A percentile compares a stretch with the other conserved stretches of the same genome.
Conservation (phyloP, 2,797 vertebrate genomes). For the Phalloptychus januarius region DNA sequence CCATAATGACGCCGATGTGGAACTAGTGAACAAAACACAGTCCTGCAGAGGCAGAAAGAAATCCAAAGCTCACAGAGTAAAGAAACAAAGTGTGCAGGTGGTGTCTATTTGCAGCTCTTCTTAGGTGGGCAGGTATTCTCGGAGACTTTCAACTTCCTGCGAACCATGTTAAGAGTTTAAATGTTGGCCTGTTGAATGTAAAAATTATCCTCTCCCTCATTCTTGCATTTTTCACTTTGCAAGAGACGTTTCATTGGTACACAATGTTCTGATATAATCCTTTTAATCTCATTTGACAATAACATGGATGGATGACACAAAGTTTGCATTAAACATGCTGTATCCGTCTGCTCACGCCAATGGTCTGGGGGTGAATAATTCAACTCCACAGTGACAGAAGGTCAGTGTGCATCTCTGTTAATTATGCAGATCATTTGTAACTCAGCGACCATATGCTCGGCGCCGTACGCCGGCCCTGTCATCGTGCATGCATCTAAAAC, state of each 20-base stretch:
- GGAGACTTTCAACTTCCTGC: constrained; percentile 36
- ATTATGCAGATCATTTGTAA: constrained; percentile 71
- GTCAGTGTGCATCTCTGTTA: constrained; percentile 67
- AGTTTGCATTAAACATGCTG: constrained; percentile 5
- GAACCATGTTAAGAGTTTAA: constrained; percentile 14
- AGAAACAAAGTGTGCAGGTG: constrained; percentile 49
- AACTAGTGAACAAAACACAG: constrained; percentile 16
- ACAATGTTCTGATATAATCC: constrained; percentile 21
- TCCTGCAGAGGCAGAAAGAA: constrained; percentile 10
- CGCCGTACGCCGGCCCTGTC: constrained; percentile 34
- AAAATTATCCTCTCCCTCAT: constrained; percentile 1
- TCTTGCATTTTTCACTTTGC: constrained; percentile 31
- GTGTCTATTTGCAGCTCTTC: constrained; percentile 56
- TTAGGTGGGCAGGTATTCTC: constrained; percentile 59
- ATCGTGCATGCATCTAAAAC: constrained; percentile 2
- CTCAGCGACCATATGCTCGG: constrained; percentile 60
- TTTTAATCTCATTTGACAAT: constrained; percentile 15
- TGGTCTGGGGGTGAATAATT: constrained; percentile 72
- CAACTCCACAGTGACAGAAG: constrained; percentile 63
- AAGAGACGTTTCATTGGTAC: constrained; percentile 15
- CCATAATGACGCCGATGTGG: constrained; percentile 8
- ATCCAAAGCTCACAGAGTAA: constrained; percentile 17
- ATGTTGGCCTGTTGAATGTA: neutral
- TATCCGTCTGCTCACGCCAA: constrained; percentile 26
- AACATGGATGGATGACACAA: constrained; percentile 10